Percentiles rank a stretch among this genome's conserved stretches.
Conservation (phyloP, 2,797 vertebrate species). For the Somateria mollissima region DNA sequence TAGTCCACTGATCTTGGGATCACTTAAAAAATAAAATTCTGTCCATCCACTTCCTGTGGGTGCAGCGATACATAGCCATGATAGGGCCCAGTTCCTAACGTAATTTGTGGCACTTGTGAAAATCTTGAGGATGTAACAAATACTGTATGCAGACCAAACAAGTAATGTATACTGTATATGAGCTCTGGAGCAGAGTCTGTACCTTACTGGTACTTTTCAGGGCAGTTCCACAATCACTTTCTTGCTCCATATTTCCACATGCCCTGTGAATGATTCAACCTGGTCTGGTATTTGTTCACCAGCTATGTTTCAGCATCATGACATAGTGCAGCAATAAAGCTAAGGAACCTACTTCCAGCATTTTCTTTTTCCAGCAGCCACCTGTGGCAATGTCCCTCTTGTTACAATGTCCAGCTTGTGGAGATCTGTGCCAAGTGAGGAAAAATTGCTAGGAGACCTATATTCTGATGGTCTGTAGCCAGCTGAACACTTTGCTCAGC, state of each 20-base stretch:
- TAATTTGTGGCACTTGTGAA: neutral
- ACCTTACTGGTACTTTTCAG: neutral
- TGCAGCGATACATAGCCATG: neutral
- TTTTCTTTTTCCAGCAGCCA: neutral
- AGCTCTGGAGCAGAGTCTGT: neutral
- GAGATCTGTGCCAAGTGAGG: neutral
- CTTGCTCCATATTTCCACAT: neutral
- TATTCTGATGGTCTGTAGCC: neutral
- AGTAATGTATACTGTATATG: neutral
- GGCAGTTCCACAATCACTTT: neutral
- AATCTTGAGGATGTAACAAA: neutral
- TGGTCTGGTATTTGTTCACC: neutral
- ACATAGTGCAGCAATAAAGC: neutral
- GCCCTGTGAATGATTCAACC: neutral
- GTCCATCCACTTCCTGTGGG: neutral
- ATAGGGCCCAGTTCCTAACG: neutral
- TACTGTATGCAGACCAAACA: accelerated
- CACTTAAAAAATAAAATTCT: neutral
- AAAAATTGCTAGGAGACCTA: neutral
- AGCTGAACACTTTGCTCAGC: neutral
- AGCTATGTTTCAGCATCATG: neutral
- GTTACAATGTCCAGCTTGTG: neutral
- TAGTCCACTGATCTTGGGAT: neutral
- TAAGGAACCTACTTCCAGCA: neutral
- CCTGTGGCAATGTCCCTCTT: neutral